These are phyloP conservation scores for Scrobipalpa atriplicella DNA, from an alignment of 2,888 invertebrate species.

Conservation along the genomic window DNA sequence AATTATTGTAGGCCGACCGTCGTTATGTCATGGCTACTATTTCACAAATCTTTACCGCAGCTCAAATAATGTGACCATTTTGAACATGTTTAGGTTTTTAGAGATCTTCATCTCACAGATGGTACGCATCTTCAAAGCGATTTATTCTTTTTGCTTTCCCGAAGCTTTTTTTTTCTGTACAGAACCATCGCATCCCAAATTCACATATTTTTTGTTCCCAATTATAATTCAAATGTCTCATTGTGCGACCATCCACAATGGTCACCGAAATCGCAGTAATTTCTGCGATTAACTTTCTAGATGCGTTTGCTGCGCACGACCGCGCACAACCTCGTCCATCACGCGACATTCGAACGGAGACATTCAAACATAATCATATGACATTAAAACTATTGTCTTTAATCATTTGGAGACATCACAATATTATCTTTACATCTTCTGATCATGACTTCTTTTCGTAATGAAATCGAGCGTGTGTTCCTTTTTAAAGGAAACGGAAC, in stretches of 20 bases:
- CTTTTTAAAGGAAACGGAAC: constrained; percentile 22
- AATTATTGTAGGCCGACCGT: not conserved
- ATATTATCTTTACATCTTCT: constrained; percentile 1
- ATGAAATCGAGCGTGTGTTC: not conserved
- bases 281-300: constrained; percentile 63
- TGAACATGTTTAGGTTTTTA: not conserved
- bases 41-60: constrained; percentile 12
- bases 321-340: constrained; percentile 27
- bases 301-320: constrained; percentile 34
- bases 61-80: constrained; percentile 7
- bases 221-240: constrained; percentile 8
- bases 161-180: not conserved
- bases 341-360: constrained; percentile 36
- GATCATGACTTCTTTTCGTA: not conserved
- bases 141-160: too few species aligned
- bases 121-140: not conserved
- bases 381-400: constrained; percentile 16
- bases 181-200: not conserved
- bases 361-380: constrained; percentile 20
- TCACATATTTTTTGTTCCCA: constrained; percentile 1
- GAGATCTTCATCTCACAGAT: not conserved
- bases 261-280: constrained; percentile 51
- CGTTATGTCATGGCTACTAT: constrained; percentile 14
- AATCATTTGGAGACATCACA: constrained; percentile 5
- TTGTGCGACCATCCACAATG: constrained; percentile 34